Base-by-base conservation (phyloP, 1,140 invertebrate species). In the Sitobion miscanthi region DNA sequence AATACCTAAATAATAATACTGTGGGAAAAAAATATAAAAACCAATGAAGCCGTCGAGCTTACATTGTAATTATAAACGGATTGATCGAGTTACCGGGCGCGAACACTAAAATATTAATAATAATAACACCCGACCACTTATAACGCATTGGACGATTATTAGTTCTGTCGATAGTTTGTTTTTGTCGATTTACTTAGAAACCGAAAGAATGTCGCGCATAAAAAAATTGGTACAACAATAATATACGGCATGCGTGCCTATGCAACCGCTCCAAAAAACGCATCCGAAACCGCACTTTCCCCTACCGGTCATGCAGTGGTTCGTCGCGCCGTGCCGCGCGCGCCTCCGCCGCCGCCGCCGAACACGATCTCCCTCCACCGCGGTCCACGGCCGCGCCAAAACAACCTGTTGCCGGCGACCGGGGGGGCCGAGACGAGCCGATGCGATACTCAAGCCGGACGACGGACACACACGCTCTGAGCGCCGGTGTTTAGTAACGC, bases 401-500 rank as follows among this genome's bases (percentile, higher is more conserved):
- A 69, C 62, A 90, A 90, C 89, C 57, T 30, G 89, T 90, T 90
- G 57, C 89, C 9, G 5, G 8, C 25, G 89, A 90, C 25, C 38
- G 52, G 23, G 6, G 89, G 89, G 14, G 14, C 25, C 89, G 89
- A 90, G 89, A 90, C 89, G 35, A 90, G 89, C 89, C 89, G 54
- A 90, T 14, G 30, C n/a, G 52, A 20, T 38, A 38, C 49, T n/a
- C n/a, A n/a, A n/a, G 52, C 20, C 49, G 17, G 87, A n/a, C n/a
- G 25, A 35, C 83, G 77, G 17, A 30, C 25, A 42, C 42, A 30
- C 83, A 86, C 83, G 87, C 3, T 38, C 87, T n/a, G 87, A 35
- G n/a, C 87, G 49, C 87, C 49, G 49, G 52, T 35, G 49, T 52
- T 88, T 42, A 52, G 45, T 52, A 54, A 52, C 49, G 17, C 62